phyloP scores from a whole-genome alignment of 2,888 invertebrate species.

The Xylota segnis region DNA sequence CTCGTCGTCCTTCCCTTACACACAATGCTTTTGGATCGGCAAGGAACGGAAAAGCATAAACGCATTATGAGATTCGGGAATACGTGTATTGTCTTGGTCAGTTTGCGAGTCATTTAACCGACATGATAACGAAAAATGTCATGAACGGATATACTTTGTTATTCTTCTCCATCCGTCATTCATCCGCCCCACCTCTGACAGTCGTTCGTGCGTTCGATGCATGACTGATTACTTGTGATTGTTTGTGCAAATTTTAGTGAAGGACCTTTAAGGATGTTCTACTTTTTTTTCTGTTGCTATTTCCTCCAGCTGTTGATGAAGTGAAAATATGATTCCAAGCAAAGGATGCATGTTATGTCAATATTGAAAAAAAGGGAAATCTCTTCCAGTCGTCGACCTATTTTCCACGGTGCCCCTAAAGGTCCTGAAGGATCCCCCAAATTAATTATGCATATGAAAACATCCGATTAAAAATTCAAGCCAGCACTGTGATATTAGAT shows the following conservation, averaged over 20 bases:
- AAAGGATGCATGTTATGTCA: constrained; percentile 38
- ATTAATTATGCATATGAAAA: constrained; percentile 70
- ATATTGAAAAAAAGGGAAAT: constrained; percentile 36
- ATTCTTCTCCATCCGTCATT: background rate
- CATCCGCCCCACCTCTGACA: background rate
- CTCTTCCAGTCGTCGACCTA: constrained; percentile 55
- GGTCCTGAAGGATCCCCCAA: no score
- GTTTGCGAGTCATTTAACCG: constrained; percentile 74
- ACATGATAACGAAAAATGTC: constrained; percentile 66
- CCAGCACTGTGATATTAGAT: constrained; percentile 41
- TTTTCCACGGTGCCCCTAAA: constrained; percentile 34
- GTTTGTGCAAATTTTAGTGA: constrained; percentile 24
- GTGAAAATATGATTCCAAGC: constrained; percentile 34
- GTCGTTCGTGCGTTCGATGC: constrained; percentile 39
- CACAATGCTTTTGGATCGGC: constrained; percentile 42
- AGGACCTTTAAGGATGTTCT: constrained; percentile 8
- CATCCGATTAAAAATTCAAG: constrained; percentile 56
- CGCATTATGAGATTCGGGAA: constrained; percentile 55
- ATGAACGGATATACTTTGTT: constrained; percentile 62
- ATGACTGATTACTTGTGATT: constrained; percentile 54
- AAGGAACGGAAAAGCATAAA: constrained; percentile 51
- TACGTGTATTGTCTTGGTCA: constrained; percentile 74
- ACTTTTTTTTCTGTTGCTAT: background rate
- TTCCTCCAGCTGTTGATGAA: constrained; percentile 14
- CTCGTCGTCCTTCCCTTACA: constrained; percentile 50